Evolutionary conservation across 1,140 invertebrate species (phyloP).

Genomic region (Fopius arisanus): DNA sequence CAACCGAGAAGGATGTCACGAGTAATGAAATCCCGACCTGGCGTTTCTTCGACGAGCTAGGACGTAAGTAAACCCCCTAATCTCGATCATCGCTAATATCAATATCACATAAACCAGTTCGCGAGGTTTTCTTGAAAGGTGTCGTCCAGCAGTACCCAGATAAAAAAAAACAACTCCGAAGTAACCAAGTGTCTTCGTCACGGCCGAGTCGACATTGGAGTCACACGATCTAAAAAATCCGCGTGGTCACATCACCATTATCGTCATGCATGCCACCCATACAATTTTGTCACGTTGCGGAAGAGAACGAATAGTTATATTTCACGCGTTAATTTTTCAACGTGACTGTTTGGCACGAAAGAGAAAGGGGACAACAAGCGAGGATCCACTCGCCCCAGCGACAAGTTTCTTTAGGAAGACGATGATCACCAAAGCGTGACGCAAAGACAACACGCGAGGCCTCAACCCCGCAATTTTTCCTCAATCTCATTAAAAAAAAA

Average conservation of each 20-base stretch:
- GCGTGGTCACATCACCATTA: slow-evolving; percentile 22
- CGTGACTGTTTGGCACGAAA: slow-evolving; percentile 30
- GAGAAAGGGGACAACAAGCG: slow-evolving; percentile 32
- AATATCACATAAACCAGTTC: slow-evolving; percentile 1
- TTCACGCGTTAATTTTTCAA: slow-evolving; percentile 8
- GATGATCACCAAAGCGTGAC: slow-evolving; percentile 16
- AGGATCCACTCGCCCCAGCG: slow-evolving; percentile 7
- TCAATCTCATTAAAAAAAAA: not conserved
- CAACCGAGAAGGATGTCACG: slow-evolving; percentile 35
- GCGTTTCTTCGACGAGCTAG: slow-evolving; percentile 68
- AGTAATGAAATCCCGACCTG: slow-evolving; percentile 44
- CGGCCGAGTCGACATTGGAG: slow-evolving; percentile 36
- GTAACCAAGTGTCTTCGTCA: slow-evolving; percentile 23
- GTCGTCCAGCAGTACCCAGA: not conserved
- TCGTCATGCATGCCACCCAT: not conserved
- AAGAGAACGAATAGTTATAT: not conserved
- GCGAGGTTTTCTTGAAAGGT: not conserved
- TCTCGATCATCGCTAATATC: not conserved
- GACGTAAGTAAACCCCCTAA: slow-evolving; percentile 62
- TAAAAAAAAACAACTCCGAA: not conserved
- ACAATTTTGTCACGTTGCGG: slow-evolving; percentile 8
- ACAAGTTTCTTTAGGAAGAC: slow-evolving; percentile 33
- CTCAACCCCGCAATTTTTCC: not conserved
- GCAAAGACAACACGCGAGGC: slow-evolving; percentile 16
- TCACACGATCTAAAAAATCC: slow-evolving; percentile 41